Evolutionary conservation across 2,113 vertebrate species (phyloP), one percentile per base, ranked within the genome.

Genomic region (Rafetus swinhoei): DNA sequence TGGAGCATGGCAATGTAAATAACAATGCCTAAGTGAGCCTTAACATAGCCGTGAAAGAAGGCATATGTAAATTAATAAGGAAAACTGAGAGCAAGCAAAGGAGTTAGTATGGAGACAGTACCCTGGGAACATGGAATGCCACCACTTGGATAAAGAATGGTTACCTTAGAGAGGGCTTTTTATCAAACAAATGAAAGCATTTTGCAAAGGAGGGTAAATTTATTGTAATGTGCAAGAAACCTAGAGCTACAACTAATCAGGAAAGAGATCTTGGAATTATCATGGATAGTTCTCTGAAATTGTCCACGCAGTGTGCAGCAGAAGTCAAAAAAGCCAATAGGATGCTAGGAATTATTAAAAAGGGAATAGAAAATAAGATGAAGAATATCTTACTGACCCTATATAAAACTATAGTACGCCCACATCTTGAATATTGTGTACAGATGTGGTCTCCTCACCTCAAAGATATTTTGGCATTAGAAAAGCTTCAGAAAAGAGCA

Each of bases 21-120:
- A 54, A 54, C 96, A 96, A 96, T 96, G 94, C 84, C 95, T 93
- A 97, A 90, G 79, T 1, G 2, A 95, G 91, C 91, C 93, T 92
- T 94, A 96, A 89, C 22, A 2, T 85, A 86, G 88, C 92, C 90
- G 90, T 97, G 14, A 54, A 54, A 54, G 88, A 56, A 96, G 39
- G 88, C 90, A 87, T 91, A 94, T 93, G 15, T 14, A 93, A 94
- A 97, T 97, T 96, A 97, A 97, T 95, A 97, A 97, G 81, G 92
- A 95, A 94, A 95, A 97, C 88, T 94, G 93, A 0, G 0, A 82
- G 59, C 53, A 92, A 95, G 95, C 93, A 95, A 95, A 91, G 79
- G 86, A 59, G 74, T 92, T 83, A 86, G 94, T 88, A 97, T 94
- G 88, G 94, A 95, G 86, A 69, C 89, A 95, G 85, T 0, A 1